Conservation (phyloP, 2,888 invertebrate species). For the Drepanosiphum platanoidis region DNA sequence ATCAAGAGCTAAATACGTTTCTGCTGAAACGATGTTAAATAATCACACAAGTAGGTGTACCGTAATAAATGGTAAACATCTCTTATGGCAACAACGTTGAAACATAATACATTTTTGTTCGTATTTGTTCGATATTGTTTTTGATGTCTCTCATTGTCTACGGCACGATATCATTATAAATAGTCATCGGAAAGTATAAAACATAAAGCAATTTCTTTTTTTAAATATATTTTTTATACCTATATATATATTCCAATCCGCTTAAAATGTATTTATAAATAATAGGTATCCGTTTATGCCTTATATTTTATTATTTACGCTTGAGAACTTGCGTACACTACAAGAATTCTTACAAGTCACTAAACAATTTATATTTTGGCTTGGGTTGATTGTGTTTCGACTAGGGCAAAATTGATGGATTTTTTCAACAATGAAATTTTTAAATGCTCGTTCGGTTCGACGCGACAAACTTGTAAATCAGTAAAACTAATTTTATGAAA, state of each 20-base stretch:
- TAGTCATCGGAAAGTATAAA: neutral
- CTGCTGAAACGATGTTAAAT: too few species aligned
- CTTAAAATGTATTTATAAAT: conserved; percentile 1
- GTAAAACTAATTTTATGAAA: neutral
- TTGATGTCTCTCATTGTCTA: neutral
- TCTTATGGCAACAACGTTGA: too few species aligned
- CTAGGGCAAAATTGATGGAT: neutral
- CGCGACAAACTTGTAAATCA: neutral
- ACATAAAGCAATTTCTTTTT: neutral
- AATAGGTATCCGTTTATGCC: neutral
- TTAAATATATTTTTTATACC: neutral
- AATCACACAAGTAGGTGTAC: neutral
- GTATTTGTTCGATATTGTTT: neutral
- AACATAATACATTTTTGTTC: neutral
- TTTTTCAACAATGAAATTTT: neutral
- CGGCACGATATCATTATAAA: neutral
- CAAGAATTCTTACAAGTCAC: neutral
- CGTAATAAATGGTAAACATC: too few species aligned
- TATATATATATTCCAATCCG: neutral
- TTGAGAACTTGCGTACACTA: neutral
- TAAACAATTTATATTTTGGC: neutral
- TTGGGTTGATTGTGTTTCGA: neutral
- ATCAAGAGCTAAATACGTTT: neutral
- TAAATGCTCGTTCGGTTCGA: neutral
- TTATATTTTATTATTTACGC: neutral